Evolutionary conservation across 1,140 invertebrate species (phyloP).

Genomic region (Parapsyche elsis): DNA sequence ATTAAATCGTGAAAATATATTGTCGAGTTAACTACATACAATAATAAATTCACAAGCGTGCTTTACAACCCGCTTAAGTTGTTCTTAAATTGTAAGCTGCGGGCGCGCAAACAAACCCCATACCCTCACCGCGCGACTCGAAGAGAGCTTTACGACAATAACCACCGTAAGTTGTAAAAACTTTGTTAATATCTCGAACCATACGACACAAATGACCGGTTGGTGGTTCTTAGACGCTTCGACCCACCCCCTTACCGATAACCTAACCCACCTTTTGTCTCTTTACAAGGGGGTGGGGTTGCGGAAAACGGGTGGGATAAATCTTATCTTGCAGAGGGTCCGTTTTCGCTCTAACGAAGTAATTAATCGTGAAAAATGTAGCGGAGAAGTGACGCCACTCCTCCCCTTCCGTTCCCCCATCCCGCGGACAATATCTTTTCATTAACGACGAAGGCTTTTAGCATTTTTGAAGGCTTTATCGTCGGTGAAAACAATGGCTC

Average conservation of each 20-base stretch:
- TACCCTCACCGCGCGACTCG: no score
- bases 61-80: not conserved
- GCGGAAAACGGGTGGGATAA: slow-evolving; percentile 26
- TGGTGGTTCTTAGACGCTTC: not conserved
- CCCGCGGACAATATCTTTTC: slow-evolving; percentile 53
- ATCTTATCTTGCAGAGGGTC: slow-evolving; percentile 28
- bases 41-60: not conserved
- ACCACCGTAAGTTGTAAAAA: slow-evolving; percentile 24
- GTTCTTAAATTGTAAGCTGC: not conserved
- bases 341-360: slow-evolving; percentile 50
- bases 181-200: slow-evolving; percentile 25
- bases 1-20: no score
- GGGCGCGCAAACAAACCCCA: not conserved
- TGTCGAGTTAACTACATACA: not conserved
- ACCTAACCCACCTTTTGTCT: not conserved
- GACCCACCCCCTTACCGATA: not conserved
- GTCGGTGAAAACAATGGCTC: slow-evolving; percentile 26
- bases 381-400: slow-evolving; percentile 33
- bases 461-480: slow-evolving; percentile 44
- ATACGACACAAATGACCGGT: slow-evolving; percentile 18
- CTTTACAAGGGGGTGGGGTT: not conserved
- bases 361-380: slow-evolving; percentile 57
- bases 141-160: slow-evolving; percentile 9
- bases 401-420: not conserved
- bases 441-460: slow-evolving; percentile 47